Conservation (phyloP, 2,797 vertebrate genomes). For the Artibeus lituratus region DNA sequence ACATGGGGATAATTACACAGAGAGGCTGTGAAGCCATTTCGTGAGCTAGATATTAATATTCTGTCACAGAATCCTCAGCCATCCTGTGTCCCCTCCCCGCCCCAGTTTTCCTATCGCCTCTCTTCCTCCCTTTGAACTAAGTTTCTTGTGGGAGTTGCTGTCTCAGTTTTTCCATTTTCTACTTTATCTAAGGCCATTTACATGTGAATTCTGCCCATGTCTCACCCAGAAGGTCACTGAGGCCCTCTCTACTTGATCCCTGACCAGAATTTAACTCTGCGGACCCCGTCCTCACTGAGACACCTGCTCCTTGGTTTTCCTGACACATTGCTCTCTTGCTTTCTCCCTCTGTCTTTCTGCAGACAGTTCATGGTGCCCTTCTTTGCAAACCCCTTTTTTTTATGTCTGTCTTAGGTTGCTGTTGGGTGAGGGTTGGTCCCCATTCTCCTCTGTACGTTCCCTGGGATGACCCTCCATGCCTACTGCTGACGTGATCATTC, state of each 20-base stretch:
- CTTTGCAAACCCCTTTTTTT: too few species aligned
- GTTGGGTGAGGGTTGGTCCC: too few species aligned
- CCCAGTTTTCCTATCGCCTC: neutral
- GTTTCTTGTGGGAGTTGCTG: neutral
- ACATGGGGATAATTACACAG: neutral
- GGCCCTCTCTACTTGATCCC: neutral
- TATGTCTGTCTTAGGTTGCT: too few species aligned
- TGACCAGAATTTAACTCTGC: neutral
- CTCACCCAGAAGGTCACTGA: neutral
- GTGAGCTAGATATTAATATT: neutral
- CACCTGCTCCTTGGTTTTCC: neutral
- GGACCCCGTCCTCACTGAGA: neutral
- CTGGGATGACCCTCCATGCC: too few species aligned
- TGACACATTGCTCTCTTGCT: neutral
- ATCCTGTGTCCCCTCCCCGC: neutral
- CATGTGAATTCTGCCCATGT: neutral
- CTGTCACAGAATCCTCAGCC: neutral
- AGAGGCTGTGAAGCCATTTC: neutral
- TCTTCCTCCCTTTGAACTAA: neutral
- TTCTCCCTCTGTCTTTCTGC: too few species aligned
- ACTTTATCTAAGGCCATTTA: neutral
- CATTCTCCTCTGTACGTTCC: too few species aligned
- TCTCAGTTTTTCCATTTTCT: neutral
- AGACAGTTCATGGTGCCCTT: too few species aligned
- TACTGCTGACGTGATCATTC: too few species aligned